phyloP scores from a whole-genome alignment of 2,113 vertebrate genomes.

The Numenius arquata region DNA sequence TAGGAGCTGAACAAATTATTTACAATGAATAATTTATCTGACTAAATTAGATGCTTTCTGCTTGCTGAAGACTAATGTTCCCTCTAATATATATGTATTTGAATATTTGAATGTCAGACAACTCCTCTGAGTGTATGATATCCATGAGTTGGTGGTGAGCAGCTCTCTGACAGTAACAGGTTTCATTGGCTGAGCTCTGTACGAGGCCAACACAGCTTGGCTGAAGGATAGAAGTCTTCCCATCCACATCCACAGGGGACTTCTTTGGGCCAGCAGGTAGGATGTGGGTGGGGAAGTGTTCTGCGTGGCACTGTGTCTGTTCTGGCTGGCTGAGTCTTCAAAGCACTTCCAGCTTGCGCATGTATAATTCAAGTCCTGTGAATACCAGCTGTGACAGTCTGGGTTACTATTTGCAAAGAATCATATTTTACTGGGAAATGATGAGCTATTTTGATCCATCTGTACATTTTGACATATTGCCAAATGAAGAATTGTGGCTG shows the following conservation, averaged over 20 bases:
- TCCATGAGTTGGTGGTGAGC: background rate
- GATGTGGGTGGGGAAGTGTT: background rate
- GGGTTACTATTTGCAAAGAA: slow-evolving; percentile 17
- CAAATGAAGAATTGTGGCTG: background rate
- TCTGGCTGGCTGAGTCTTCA: background rate
- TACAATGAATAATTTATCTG: slow-evolving; percentile 34
- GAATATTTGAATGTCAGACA: background rate
- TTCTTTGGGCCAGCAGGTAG: background rate
- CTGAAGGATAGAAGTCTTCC: background rate
- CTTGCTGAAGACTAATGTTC: background rate
- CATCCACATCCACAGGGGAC: background rate
- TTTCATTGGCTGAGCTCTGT: background rate
- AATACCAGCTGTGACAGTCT: slow-evolving; percentile 14
- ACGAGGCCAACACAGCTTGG: background rate
- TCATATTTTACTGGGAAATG: background rate
- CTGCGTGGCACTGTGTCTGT: background rate
- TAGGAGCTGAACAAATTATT: slow-evolving; percentile 20
- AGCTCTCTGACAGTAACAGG: background rate
- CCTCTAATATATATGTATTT: background rate
- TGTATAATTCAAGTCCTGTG: slow-evolving; percentile 36
- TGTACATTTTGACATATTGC: background rate
- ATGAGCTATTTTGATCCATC: slow-evolving; percentile 27
- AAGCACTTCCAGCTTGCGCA: background rate
- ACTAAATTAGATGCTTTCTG: slow-evolving; percentile 16
- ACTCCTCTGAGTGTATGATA: background rate